Conservation (phyloP, 2,113 vertebrate genomes). For the Myotis lucifugus region DNA sequence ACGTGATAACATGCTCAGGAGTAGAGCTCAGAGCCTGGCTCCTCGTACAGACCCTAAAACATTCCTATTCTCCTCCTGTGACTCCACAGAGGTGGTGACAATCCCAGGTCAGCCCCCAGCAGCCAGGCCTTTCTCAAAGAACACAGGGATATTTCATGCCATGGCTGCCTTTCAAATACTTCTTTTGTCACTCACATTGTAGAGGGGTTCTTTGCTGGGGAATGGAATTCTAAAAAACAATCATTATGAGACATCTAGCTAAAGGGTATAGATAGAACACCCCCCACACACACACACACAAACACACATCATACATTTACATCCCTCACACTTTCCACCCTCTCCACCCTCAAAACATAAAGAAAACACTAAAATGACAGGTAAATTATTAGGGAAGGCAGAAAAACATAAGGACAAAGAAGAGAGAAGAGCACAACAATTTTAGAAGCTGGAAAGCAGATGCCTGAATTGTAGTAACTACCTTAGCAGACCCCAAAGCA, state of each 20-base stretch:
- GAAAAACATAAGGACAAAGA: background rate
- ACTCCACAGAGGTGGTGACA: background rate
- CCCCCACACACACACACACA: accelerated
- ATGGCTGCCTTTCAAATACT: background rate
- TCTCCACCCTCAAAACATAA: background rate
- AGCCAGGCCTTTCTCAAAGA: background rate
- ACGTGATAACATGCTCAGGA: background rate
- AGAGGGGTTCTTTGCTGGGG: background rate
- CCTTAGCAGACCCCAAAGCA: background rate
- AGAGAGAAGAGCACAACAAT: background rate
- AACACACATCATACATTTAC: background rate
- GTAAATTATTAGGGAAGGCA: background rate
- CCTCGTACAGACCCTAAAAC: background rate
- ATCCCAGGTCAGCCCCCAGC: background rate
- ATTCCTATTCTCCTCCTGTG: background rate
- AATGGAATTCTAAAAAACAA: background rate
- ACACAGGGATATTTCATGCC: background rate
- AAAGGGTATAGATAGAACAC: background rate
- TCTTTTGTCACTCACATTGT: background rate
- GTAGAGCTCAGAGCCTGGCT: background rate
- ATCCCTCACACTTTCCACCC: accelerated
- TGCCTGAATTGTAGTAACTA: background rate
- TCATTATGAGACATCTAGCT: background rate
- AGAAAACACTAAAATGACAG: background rate
- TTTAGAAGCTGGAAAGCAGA: constrained; percentile 27